Evolutionary conservation across 2,797 vertebrate species (phyloP).

Genomic region (Manis javanica): DNA sequence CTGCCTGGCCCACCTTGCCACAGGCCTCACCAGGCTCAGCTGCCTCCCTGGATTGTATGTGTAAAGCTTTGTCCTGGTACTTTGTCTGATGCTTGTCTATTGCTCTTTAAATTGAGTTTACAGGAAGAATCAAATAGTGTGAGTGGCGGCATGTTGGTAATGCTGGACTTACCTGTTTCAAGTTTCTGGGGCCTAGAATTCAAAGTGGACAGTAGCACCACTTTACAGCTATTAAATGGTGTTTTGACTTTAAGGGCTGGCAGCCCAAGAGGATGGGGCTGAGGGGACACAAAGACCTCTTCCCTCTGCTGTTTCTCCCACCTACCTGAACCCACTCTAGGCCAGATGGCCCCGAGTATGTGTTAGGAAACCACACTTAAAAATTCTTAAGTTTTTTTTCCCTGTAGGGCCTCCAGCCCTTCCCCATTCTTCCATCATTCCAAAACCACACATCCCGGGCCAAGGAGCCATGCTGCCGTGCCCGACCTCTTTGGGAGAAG

Average conservation of each 20-base stretch:
- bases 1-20: too few species aligned
- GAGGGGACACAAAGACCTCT: slow-evolving; percentile 3
- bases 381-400: neutral
- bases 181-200: slow-evolving; percentile 80
- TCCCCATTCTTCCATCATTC: neutral
- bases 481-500: slow-evolving; percentile 78
- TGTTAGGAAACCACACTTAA: neutral
- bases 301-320: neutral
- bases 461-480: slow-evolving; percentile 73
- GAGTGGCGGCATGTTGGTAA: slow-evolving; percentile 91
- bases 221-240: slow-evolving; percentile 75
- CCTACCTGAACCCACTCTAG: neutral
- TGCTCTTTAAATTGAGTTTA: too few species aligned
- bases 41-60: too few species aligned
- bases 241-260: slow-evolving; percentile 77
- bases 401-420: neutral
- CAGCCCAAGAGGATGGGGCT: slow-evolving; percentile 63
- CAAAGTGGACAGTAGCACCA: slow-evolving; percentile 84
- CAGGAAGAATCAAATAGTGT: slow-evolving; percentile 80
- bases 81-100: too few species aligned
- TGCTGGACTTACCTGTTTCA: slow-evolving; percentile 88
- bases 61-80: too few species aligned
- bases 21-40: too few species aligned
- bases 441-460: slow-evolving; percentile 20
- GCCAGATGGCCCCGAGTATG: neutral